These are phyloP conservation scores for Eilema sororculum DNA, from an alignment of 2,888 invertebrate genomes.

Conservation along the genomic window DNA sequence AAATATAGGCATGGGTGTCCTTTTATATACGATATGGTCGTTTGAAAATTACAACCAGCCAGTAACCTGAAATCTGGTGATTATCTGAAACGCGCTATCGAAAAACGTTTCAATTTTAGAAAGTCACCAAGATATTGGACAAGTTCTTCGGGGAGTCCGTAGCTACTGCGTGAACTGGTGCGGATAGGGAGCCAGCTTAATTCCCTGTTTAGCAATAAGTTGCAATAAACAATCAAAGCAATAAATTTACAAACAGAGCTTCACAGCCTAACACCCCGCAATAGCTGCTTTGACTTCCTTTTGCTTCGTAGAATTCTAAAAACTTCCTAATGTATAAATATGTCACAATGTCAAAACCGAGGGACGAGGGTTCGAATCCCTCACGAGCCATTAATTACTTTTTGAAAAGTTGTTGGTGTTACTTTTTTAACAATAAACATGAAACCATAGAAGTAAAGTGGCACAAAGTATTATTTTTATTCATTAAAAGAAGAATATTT, in stretches of 20 bases:
- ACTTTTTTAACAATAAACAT: not conserved
- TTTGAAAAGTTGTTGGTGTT: not conserved
- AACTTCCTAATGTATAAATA: not conserved
- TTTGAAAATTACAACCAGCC: not conserved
- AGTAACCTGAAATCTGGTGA: not conserved
- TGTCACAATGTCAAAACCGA: not conserved
- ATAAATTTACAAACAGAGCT: not conserved
- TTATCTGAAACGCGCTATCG: not conserved
- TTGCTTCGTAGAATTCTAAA: not conserved
- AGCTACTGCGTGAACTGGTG: not conserved
- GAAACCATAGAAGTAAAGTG: not conserved
- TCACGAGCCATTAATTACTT: not conserved
- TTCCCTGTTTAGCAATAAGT: not conserved
- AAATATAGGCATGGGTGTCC: not conserved
- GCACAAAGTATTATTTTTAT: not conserved
- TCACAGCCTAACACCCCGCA: not conserved
- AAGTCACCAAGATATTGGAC: not conserved
- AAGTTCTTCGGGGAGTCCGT: not conserved
- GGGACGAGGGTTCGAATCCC: conserved; percentile 4
- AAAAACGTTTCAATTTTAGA: not conserved
- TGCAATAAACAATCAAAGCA: not conserved
- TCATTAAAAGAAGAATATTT: not conserved
- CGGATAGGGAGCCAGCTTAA: not conserved
- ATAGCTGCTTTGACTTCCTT: not conserved
- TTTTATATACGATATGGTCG: not conserved